phyloP scores from a whole-genome alignment of 2,113 vertebrate species.

The Acanthisitta chloris region DNA sequence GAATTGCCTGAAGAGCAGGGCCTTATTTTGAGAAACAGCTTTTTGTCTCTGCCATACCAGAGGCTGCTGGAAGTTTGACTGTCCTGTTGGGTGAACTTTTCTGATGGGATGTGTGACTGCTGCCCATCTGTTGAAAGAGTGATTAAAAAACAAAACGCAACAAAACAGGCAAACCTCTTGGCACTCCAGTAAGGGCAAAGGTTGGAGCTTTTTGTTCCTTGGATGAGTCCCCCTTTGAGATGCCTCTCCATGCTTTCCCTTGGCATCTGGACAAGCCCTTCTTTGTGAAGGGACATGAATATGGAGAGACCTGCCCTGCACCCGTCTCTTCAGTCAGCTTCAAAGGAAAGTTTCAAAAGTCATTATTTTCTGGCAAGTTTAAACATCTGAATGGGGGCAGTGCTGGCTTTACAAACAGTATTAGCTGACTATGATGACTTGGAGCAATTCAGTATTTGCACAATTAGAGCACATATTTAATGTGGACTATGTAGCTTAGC shows the following conservation, averaged over 20 bases:
- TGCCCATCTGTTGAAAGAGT: slow-evolving; percentile 1
- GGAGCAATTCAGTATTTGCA: slow-evolving; percentile 19
- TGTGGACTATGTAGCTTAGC: neutral
- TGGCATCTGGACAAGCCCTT: slow-evolving; percentile 7
- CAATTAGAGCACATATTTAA: slow-evolving; percentile 1
- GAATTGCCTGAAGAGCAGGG: neutral
- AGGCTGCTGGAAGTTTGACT: neutral
- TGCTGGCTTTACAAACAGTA: neutral
- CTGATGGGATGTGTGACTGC: neutral
- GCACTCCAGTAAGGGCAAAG: slow-evolving; percentile 4
- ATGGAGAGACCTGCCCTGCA: slow-evolving; percentile 6
- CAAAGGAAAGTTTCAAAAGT: slow-evolving; percentile 41
- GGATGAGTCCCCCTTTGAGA: slow-evolving; percentile 41
- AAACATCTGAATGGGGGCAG: neutral
- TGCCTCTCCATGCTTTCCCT: neutral
- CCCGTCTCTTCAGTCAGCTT: neutral
- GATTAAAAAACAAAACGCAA: neutral
- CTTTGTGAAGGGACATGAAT: slow-evolving; percentile 49
- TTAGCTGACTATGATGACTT: slow-evolving; percentile 32
- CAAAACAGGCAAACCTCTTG: neutral
- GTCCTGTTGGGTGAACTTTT: neutral
- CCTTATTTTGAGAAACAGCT: neutral
- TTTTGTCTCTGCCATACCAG: neutral
- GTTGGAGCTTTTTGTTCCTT: slow-evolving; percentile 36
- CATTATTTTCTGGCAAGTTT: neutral